Conservation (phyloP, 2,888 invertebrate genomes). For the Cheilosia scutellata region DNA sequence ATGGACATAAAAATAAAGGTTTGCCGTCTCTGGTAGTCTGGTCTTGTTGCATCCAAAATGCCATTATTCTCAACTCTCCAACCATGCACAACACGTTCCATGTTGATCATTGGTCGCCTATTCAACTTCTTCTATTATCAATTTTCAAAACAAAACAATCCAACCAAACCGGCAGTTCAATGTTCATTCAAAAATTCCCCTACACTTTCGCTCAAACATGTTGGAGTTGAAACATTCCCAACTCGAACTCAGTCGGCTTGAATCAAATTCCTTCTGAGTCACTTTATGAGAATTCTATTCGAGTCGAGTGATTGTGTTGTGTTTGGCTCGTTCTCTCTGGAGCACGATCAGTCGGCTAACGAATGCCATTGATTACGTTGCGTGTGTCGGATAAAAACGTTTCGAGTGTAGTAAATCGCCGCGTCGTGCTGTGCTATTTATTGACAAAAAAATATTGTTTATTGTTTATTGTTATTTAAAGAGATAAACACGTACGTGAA, state of each 20-base stretch:
- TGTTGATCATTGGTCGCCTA: neutral
- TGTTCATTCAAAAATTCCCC: constrained; percentile 52
- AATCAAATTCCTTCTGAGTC: constrained; percentile 3
- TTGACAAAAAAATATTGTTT: constrained; percentile 24
- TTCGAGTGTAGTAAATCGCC: constrained; percentile 48
- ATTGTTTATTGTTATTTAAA: constrained; percentile 38
- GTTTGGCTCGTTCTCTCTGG: constrained; percentile 58
- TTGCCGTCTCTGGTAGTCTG: neutral
- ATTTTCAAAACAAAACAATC: constrained; percentile 16
- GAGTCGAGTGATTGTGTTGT: constrained; percentile 27
- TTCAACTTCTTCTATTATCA: neutral
- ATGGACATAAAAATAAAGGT: neutral
- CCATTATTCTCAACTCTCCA: neutral
- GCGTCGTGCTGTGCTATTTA: constrained; percentile 53
- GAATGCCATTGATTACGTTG: constrained; percentile 69
- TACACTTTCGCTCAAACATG: constrained; percentile 48
- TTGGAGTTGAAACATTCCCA: constrained; percentile 10
- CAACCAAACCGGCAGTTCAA: constrained; percentile 33
- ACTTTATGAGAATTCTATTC: neutral
- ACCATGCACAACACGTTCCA: neutral
- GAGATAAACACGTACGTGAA: constrained; percentile 42
- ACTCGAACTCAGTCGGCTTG: constrained; percentile 7
- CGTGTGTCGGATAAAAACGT: constrained; percentile 53
- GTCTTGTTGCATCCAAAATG: neutral
- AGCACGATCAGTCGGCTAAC: constrained; percentile 70